Base-by-base conservation (phyloP, 2,888 invertebrate genomes). In the Synergus gifuensis region DNA sequence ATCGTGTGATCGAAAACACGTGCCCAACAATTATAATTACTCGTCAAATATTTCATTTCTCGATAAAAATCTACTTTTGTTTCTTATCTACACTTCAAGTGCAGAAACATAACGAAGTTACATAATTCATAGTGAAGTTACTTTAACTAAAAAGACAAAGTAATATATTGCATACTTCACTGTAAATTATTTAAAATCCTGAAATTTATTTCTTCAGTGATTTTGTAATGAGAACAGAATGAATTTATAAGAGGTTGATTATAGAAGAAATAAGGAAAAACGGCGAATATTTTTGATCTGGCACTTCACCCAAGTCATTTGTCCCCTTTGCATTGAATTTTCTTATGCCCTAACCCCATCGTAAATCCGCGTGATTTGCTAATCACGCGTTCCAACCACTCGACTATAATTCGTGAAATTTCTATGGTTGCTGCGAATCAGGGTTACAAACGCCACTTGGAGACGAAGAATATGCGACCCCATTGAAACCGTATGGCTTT, bases 41-140 rank as follows among this genome's bases (percentile, higher is more conserved):
- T 79, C n/a, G 42, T 76, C 79, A 42, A 79, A 77, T 69, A 40
- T 54, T 76, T 77, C 79, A 83, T 67, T 84, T 82, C 80, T 60
- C 22, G 22, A 60, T 60, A 0, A 18, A 11, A 18, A 22, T 60
- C 12, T 28, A 18, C 22, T 60, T 60, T 28, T 60, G 5, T 60
- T 22, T 60, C 60, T 22, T 60, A 60, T 60, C 60, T 60, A 28
- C 18, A 9, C 22, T 28, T 22, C 22, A 28, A 54, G 18, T 18
- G 54, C 36, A 36, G 36, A 36, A 36, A 36, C 36, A 36, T 28
- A 28, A 3, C 3, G 28, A 3, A 28, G 28, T 28, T 3, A 28
- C 28, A 28, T 28, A 28, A 28, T 36, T 36, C 5, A 36, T 7
- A 36, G 4, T 36, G 36, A 4, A 36, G 5, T 5, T 7, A 4